Base-by-base conservation (phyloP, 2,888 invertebrate genomes). In the Melanotus villosus region DNA sequence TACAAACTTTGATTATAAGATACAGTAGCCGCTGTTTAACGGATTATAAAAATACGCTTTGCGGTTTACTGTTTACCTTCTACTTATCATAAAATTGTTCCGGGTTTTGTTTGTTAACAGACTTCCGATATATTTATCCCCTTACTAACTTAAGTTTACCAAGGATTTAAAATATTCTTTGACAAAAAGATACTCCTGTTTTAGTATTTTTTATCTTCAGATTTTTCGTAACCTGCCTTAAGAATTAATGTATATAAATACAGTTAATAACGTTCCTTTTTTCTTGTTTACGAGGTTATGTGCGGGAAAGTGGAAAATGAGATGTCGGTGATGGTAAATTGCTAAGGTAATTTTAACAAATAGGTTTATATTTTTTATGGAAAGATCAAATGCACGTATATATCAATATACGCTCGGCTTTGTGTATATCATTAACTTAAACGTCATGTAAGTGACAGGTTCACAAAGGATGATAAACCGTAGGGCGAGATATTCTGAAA, bases 381-480 rank as follows among this genome's bases (percentile, higher is more conserved):
- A 30, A 54, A 54, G 38, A 50, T 64, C 43, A 64, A 54, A 56
- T 62, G 64, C 52, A 30, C 32, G 56, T 38, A 56, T 65, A 34
- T 65, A 65, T 65, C 58, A 47, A 57, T 57, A 50, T 50, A 38
- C 12, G n/a, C 38, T 16, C 14, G n/a, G 36, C 54, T 66, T 66
- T 66, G 50, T 60, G 41, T 66, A 60, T 50, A 66, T 66, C 45
- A 66, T 59, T 60, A 66, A 60, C 41, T 30, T 50, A 14, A 10
- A 47, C 58, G 52, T 52, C 30, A 54, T 66, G 59, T 60, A 60
- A 66, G 47, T 60, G 66, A 66, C 66, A 66, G 66, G 21, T 38
- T 59, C 23, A 66, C 52, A 66, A 66, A 66, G 32, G 66, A 66
- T 66, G 66, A 66, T 66, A 66, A 60, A 66, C 59, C 60, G 54